phyloP scores from a whole-genome alignment of 2,797 vertebrate genomes.

The Chloroceryle amazona region DNA sequence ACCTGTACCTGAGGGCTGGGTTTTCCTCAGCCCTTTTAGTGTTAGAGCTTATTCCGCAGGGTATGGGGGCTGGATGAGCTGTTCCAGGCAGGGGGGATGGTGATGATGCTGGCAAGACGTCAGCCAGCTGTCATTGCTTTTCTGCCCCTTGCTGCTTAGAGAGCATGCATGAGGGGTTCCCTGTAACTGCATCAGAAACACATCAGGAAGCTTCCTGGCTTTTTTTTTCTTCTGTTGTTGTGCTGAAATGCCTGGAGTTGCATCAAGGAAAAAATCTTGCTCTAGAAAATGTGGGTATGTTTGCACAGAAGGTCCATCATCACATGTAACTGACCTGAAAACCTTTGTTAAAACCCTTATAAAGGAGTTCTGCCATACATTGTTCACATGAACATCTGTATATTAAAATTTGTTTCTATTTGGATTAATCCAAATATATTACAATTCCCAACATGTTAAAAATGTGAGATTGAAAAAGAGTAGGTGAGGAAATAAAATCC shows the following conservation, averaged over 20 bases:
- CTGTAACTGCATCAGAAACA: background rate
- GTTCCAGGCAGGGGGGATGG: constrained; percentile 68
- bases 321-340: background rate
- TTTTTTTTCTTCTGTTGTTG: background rate
- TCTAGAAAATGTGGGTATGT: accelerated
- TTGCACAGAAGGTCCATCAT: background rate
- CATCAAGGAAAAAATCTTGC: background rate
- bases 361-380: background rate
- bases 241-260: background rate
- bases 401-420: background rate
- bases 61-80: background rate
- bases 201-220: background rate
- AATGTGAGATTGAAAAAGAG: background rate
- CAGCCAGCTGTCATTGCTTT: constrained; percentile 77
- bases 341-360: background rate
- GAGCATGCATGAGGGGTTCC: background rate
- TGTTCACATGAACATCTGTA: background rate
- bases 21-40: background rate
- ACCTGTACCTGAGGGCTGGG: background rate
- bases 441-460: background rate
- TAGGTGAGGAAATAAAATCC: background rate
- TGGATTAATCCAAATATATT: background rate
- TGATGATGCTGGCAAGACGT: constrained; percentile 59
- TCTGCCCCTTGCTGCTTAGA: background rate
- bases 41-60: background rate